Conservation (phyloP, 2,888 invertebrate species). For the Agonopterix arenella region DNA sequence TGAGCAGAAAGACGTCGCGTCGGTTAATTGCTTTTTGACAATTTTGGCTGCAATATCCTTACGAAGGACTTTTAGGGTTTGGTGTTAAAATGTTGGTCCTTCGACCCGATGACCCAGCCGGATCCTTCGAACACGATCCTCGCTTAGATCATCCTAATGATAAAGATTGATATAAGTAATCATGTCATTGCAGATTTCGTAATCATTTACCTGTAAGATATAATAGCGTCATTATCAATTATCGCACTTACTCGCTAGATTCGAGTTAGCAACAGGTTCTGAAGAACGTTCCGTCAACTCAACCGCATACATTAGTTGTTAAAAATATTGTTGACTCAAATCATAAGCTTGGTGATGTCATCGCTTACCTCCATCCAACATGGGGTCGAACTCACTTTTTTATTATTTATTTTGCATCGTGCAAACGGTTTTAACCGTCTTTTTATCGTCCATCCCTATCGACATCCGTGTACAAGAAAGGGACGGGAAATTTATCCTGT, state of each 20-base stretch:
- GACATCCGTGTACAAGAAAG: conserved; percentile 23
- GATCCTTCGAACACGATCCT: no score
- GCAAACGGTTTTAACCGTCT: conserved; percentile 65
- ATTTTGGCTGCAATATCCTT: no score
- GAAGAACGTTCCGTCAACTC: conserved; percentile 31
- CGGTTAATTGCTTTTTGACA: no score
- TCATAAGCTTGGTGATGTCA: conserved; percentile 72
- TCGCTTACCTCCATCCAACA: conserved; percentile 39
- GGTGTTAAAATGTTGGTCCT: no score
- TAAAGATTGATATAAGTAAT: no score
- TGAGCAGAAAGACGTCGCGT: no score
- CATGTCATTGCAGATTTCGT: neutral
- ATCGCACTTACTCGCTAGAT: conserved; percentile 9
- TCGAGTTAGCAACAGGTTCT: conserved; percentile 39
- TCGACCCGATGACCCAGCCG: no score
- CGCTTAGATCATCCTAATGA: no score
- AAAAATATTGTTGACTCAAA: conserved; percentile 53
- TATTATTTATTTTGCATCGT: conserved; percentile 66
- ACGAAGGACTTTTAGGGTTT: no score
- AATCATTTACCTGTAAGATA: neutral
- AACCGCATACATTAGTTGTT: conserved; percentile 33
- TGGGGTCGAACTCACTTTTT: conserved; percentile 50
- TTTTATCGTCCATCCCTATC: conserved; percentile 54
- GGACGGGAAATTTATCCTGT: conserved; percentile 48
- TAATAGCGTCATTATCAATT: conserved; percentile 20